Percentiles rank a stretch among this genome's conserved stretches.
Conservation (phyloP, 2,888 invertebrate species). For the Scaptomyza reducta region DNA sequence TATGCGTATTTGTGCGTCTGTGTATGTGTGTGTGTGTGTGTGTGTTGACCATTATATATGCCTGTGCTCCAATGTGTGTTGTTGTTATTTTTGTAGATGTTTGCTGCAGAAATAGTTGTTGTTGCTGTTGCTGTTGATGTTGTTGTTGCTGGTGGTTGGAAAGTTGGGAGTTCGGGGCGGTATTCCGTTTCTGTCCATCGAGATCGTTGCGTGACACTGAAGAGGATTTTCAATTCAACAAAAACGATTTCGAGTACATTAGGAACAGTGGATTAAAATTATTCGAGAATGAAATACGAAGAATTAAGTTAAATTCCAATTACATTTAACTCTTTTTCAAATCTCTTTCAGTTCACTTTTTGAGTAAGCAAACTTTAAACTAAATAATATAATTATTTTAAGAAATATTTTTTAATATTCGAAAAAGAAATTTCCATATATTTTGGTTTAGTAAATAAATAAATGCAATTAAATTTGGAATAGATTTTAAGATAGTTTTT, state of each 20-base stretch:
- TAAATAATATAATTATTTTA: no score
- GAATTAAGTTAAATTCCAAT: constrained; percentile 13
- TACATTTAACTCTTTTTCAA: constrained; percentile 10
- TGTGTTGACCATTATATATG: constrained; percentile 13
- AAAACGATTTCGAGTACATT: constrained; percentile 69
- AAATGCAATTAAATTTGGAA: no score
- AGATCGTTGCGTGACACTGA: constrained; percentile 61
- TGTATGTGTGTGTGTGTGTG: constrained; percentile 4
- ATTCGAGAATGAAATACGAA: constrained; percentile 30
- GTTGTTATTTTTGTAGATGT: constrained; percentile 53
- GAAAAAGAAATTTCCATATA: no score
- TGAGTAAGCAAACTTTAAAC: no score
- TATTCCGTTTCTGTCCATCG: constrained; percentile 24
- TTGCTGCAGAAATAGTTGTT: constrained; percentile 42
- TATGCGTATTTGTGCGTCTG: constrained; percentile 50
- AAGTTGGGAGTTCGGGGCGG: neutral
- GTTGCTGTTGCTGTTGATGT: constrained; percentile 7
- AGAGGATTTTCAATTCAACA: constrained; percentile 80
- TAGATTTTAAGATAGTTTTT: no score
- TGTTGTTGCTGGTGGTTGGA: constrained; percentile 17
- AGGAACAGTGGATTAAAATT: constrained; percentile 59
- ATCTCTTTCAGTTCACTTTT: neutral
- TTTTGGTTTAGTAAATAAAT: no score
- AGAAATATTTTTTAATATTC: no score
- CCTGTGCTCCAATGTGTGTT: constrained; percentile 11